phyloP scores from a whole-genome alignment of 2,888 invertebrate genomes.

The Sturmia bella region DNA sequence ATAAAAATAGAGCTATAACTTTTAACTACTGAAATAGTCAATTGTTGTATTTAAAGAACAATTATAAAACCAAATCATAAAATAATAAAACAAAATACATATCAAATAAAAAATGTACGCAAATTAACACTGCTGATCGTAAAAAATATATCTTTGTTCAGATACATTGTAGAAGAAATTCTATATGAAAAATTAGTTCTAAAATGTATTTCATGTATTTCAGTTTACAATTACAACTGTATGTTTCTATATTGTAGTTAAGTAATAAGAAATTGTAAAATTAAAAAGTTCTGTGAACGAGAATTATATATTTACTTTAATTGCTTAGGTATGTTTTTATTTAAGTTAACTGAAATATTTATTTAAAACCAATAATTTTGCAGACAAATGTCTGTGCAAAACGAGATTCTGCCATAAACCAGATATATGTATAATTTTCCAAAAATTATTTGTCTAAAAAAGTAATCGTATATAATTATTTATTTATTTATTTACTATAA shows the following conservation, averaged over 20 bases:
- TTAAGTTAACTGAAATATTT: not conserved
- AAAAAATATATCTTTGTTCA: no score
- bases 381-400: constrained; percentile 4
- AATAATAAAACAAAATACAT: not conserved
- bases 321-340: not conserved
- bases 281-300: constrained; percentile 49
- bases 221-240: no score
- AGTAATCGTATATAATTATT: constrained; percentile 31
- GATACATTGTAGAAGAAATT: no score
- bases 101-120: constrained; percentile 17
- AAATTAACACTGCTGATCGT: no score
- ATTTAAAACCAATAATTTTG: not conserved
- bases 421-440: constrained; percentile 1
- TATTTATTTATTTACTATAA: constrained; percentile 46
- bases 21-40: not conserved
- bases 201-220: not conserved
- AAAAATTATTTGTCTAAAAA: not conserved
- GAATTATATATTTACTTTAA: constrained; percentile 17
- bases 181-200: constrained; percentile 53
- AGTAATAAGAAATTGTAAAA: constrained; percentile 4
- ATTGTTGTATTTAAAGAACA: not conserved
- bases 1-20: no score
- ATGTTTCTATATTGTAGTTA: not conserved
- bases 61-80: constrained; percentile 43
- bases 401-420: constrained; percentile 58